These are phyloP conservation scores for Antennarius striatus DNA, from an alignment of 2,113 vertebrate genomes.

Conservation along the genomic window DNA sequence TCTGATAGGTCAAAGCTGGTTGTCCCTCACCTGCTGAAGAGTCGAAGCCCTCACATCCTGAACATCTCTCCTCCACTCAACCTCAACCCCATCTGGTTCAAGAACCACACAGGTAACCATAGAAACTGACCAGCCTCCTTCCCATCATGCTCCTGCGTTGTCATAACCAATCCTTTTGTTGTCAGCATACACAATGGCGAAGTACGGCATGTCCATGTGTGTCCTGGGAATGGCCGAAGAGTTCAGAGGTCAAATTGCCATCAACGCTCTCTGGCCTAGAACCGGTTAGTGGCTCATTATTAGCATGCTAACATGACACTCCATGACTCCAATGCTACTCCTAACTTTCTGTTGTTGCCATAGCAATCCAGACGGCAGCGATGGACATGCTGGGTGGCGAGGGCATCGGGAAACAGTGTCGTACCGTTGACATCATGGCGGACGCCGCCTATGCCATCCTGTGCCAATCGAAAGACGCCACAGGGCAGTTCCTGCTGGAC, in stretches of 20 bases:
- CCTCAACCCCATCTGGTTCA: conserved; percentile 96
- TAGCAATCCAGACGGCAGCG: conserved; percentile 93
- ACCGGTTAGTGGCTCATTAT: conserved; percentile 80
- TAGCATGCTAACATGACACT: neutral
- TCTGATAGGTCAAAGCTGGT: conserved; percentile 89
- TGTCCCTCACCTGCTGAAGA: conserved; percentile 90
- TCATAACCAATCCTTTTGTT: neutral
- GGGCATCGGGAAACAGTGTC: conserved; percentile 87
- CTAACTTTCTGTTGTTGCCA: conserved; percentile 2
- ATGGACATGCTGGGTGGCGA: conserved; percentile 94
- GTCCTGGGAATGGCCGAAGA: conserved; percentile 98
- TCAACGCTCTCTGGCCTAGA: conserved; percentile 96
- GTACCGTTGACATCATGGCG: conserved; percentile 91
- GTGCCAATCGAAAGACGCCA: conserved; percentile 84
- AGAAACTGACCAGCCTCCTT: neutral
- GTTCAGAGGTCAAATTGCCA: conserved; percentile 92
- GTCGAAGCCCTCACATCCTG: conserved; percentile 90
- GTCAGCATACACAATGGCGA: conserved; percentile 95
- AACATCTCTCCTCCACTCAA: conserved; percentile 96
- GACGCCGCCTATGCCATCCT: conserved; percentile 94
- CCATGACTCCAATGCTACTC: neutral
- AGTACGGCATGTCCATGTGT: conserved; percentile 99
- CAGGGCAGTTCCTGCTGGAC: conserved; percentile 93
- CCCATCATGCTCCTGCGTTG: neutral
- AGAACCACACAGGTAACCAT: conserved; percentile 87